Percentiles rank a stretch among this genome's conserved stretches.
Conservation (phyloP, 1,140 invertebrate genomes). For the Magallana gigas region DNA sequence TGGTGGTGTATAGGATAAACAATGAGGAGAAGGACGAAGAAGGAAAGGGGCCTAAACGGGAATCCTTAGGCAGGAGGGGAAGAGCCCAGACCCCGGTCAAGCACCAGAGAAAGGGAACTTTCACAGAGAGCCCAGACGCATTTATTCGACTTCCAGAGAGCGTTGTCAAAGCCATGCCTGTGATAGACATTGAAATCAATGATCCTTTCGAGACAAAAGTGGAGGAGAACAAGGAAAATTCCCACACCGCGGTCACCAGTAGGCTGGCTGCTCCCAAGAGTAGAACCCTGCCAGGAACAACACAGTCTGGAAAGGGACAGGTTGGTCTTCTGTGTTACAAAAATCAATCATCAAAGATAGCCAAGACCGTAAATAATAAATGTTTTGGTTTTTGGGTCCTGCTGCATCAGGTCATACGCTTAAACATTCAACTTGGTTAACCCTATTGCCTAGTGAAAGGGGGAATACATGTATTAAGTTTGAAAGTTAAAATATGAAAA, state of each 20-base stretch:
- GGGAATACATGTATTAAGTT: too few relatives aligned
- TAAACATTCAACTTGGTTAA: too few relatives aligned
- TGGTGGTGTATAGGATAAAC: conserved; percentile 62
- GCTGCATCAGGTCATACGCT: too few relatives aligned
- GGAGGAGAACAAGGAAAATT: conserved; percentile 28
- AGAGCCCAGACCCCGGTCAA: neutral
- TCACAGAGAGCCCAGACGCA: conserved; percentile 52
- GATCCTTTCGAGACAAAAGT: neutral
- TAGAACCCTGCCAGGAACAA: neutral
- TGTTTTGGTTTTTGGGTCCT: too few relatives aligned
- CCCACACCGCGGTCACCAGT: neutral
- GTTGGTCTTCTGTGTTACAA: neutral
- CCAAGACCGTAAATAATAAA: too few relatives aligned
- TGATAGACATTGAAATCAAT: conserved; percentile 46
- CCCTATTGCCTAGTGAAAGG: too few relatives aligned
- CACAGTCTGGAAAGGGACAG: neutral
- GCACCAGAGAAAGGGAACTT: conserved; percentile 55
- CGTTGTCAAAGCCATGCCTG: conserved; percentile 42
- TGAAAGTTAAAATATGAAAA: too few relatives aligned
- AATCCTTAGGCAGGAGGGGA: neutral
- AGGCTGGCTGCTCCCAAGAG: conserved; percentile 3
- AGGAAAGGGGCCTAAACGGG: neutral
- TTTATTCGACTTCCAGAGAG: conserved; percentile 44
- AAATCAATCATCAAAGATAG: too few relatives aligned
- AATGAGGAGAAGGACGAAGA: conserved; percentile 21